Conservation (phyloP, 2,797 vertebrate species). For the Moxostoma hubbsi region DNA sequence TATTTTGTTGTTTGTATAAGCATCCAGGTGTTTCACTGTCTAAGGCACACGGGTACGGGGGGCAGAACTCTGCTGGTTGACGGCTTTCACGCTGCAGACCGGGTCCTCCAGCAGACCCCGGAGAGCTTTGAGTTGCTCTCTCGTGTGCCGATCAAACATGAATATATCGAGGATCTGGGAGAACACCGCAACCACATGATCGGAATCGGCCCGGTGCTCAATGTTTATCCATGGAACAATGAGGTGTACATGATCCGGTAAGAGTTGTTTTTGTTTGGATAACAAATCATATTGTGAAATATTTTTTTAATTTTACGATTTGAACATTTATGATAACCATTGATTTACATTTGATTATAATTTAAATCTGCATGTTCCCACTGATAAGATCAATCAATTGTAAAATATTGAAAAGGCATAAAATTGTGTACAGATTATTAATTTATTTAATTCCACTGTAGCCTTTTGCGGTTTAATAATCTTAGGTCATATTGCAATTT, state of each 20-base stretch:
- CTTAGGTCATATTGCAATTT: no score
- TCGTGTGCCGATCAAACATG: constrained; percentile 84
- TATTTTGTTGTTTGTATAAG: constrained; percentile 64
- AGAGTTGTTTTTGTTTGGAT: neutral
- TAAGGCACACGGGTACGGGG: constrained; percentile 89
- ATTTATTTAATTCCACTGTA: no score
- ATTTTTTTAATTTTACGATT: no score
- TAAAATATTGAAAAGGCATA: no score
- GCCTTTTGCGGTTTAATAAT: no score
- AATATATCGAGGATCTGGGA: constrained; percentile 83
- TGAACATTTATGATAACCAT: no score
- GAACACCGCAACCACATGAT: constrained; percentile 86
- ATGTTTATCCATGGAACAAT: constrained; percentile 91
- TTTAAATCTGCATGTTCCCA: no score
- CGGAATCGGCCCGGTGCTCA: constrained; percentile 86
- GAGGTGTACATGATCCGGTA: constrained; percentile 93
- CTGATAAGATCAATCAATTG: no score
- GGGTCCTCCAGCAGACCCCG: constrained; percentile 74
- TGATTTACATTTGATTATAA: no score
- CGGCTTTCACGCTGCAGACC: constrained; percentile 88
- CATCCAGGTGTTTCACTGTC: constrained; percentile 94
- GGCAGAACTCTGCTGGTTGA: constrained; percentile 91
- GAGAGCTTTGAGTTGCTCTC: constrained; percentile 85
- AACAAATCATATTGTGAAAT: no score
- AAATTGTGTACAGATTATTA: no score